Evolutionary conservation across 2,113 vertebrate genomes (phyloP).

Genomic region (Ceyx margarethae): DNA sequence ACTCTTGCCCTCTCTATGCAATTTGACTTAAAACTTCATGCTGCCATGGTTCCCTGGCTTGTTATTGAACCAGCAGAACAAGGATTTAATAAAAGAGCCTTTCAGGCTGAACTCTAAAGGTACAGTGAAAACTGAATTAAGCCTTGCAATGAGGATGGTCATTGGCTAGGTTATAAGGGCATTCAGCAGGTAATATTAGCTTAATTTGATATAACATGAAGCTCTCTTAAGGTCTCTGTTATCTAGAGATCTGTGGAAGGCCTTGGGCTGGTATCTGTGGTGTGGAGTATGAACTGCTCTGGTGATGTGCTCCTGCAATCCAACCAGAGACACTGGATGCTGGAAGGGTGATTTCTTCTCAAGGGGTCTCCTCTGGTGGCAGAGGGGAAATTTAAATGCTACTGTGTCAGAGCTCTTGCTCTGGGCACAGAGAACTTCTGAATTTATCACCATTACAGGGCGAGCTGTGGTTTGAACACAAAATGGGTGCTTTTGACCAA

Average conservation of each 20-base stretch:
- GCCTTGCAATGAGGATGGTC: not conserved
- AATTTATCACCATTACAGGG: not conserved
- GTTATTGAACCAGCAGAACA: not conserved
- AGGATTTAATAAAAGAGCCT: constrained; percentile 11
- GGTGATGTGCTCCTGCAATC: not conserved
- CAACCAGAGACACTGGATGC: not conserved
- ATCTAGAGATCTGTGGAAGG: not conserved
- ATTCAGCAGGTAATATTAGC: not conserved
- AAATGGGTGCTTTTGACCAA: not conserved
- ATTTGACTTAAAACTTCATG: not conserved
- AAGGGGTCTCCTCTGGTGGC: not conserved
- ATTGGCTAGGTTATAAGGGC: not conserved
- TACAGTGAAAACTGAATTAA: constrained; percentile 31
- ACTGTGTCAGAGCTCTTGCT: not conserved
- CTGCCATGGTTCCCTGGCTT: not conserved
- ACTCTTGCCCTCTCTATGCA: not conserved
- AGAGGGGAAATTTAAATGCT: not conserved
- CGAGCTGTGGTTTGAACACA: not conserved
- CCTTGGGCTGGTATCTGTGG: not conserved
- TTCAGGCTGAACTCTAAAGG: constrained; percentile 3
- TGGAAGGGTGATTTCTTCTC: not conserved
- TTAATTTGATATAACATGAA: not conserved
- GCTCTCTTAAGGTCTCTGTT: not conserved
- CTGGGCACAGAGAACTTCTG: not conserved
- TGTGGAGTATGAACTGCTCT: accelerated